These are phyloP conservation scores for Pyrrhia umbra DNA, from an alignment of 2,888 invertebrate genomes.

Conservation along the genomic window DNA sequence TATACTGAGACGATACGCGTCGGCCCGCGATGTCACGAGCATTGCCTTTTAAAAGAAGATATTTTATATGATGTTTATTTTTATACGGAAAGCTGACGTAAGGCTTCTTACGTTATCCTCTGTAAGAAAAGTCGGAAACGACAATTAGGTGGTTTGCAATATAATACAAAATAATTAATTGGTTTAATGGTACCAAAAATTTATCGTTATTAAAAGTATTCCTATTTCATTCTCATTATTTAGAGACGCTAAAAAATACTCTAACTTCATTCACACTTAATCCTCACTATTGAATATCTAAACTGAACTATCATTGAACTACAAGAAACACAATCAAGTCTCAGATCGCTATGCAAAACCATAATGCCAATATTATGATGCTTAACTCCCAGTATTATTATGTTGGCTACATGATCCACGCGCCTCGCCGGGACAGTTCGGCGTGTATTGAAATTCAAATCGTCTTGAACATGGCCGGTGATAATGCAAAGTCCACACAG, in stretches of 20 bases:
- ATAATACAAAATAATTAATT: too few species aligned
- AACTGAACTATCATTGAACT: constrained; percentile 7
- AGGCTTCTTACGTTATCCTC: neutral
- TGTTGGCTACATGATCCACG: constrained; percentile 49
- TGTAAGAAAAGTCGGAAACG: constrained; percentile 1
- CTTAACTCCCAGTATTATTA: constrained; percentile 46
- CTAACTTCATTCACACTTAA: neutral
- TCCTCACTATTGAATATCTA: neutral
- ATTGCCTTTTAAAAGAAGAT: constrained; percentile 39
- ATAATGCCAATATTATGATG: constrained; percentile 52
- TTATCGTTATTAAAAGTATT: neutral
- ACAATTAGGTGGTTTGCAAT: constrained; percentile 9
- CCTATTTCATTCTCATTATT: neutral
- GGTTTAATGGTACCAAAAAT: too few species aligned
- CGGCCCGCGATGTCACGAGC: constrained; percentile 50
- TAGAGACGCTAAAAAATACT: neutral
- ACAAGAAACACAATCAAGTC: constrained; percentile 33
- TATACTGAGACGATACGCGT: constrained; percentile 61
- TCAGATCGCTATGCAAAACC: constrained; percentile 46
- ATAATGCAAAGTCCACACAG: constrained; percentile 70
- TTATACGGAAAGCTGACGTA: constrained; percentile 45
- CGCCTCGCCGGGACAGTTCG: constrained; percentile 41
- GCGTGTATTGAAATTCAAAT: constrained; percentile 77
- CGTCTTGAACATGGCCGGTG: constrained; percentile 66
- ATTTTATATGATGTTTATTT: constrained; percentile 52